These are phyloP conservation scores for Lampris incognitus DNA, from an alignment of 2,113 vertebrate genomes.

Conservation along the genomic window DNA sequence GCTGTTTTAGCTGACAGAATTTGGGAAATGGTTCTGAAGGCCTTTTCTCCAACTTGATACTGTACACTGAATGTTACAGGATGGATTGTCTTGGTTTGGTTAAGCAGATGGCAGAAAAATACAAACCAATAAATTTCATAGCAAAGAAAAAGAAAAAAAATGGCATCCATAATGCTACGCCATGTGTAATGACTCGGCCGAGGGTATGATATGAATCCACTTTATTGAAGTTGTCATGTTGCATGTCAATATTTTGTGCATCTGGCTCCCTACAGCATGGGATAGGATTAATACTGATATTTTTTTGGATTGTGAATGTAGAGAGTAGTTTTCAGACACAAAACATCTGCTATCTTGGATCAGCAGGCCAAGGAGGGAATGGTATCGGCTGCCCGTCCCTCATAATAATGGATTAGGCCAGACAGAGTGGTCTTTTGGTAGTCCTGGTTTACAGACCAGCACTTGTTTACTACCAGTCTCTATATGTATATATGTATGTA, in stretches of 20 bases:
- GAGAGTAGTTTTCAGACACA: constrained; percentile 21
- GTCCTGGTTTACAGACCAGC: too few relatives aligned
- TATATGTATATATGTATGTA: too few relatives aligned
- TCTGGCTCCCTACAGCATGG: not conserved
- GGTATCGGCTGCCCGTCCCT: constrained; percentile 20
- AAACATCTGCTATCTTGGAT: not conserved
- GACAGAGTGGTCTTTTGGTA: too few relatives aligned
- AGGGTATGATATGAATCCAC: constrained; percentile 12
- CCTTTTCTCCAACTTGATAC: too few relatives aligned
- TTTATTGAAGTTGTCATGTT: constrained; percentile 22
- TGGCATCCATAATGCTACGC: too few relatives aligned
- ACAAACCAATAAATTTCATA: not conserved
- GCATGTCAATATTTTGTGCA: constrained; percentile 24
- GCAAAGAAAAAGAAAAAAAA: not conserved
- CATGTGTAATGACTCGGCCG: constrained; percentile 3
- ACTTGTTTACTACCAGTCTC: too few relatives aligned
- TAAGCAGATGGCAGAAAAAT: not conserved
- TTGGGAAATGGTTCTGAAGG: too few relatives aligned
- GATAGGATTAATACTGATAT: too few relatives aligned
- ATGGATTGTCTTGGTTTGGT: too few relatives aligned
- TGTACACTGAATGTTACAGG: too few relatives aligned
- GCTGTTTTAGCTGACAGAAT: too few relatives aligned
- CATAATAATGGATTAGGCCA: too few relatives aligned
- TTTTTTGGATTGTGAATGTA: not conserved
- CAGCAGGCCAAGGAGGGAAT: not conserved